These are phyloP conservation scores for Drosophila dives DNA, from an alignment of 2,888 invertebrate species.

Conservation along the genomic window DNA sequence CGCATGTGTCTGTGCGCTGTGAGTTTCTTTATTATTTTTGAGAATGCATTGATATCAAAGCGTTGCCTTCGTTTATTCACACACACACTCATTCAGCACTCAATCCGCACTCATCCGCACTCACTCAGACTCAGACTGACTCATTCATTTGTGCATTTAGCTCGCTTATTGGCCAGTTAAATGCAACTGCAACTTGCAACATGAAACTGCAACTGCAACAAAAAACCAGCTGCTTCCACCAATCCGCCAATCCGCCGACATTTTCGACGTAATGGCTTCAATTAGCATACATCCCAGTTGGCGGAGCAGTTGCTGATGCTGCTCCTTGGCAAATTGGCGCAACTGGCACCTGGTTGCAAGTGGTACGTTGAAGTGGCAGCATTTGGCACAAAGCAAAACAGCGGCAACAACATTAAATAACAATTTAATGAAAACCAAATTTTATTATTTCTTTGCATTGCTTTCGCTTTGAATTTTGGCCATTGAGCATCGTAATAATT, in stretches of 20 bases:
- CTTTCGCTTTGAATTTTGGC: background rate
- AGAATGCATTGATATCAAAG: conserved; percentile 59
- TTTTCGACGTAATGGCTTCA: conserved; percentile 69
- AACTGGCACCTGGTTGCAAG: conserved; percentile 25
- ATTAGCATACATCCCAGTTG: conserved; percentile 62
- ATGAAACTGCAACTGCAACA: conserved; percentile 17
- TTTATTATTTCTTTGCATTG: conserved; percentile 2
- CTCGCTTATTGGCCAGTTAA: background rate
- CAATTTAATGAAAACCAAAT: conserved; percentile 20
- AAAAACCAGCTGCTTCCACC: conserved; percentile 3
- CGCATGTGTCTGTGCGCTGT: conserved; percentile 5
- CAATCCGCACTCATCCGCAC: conserved; percentile 8
- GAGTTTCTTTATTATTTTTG: conserved; percentile 34
- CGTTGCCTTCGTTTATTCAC: conserved; percentile 7
- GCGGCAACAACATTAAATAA: conserved; percentile 2
- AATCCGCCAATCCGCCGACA: conserved; percentile 10
- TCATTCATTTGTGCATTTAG: conserved; percentile 5
- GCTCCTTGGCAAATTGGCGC: background rate
- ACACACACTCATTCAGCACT: background rate
- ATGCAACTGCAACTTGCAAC: background rate
- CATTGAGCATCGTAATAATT: background rate
- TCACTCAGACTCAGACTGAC: background rate
- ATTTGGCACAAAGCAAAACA: conserved; percentile 33
- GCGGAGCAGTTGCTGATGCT: conserved; percentile 17
- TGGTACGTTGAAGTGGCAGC: conserved; percentile 51